Evolutionary conservation across 2,797 vertebrate genomes (phyloP), one percentile per base, ranked within the genome.

Genomic region (Chiloscyllium punctatum): DNA sequence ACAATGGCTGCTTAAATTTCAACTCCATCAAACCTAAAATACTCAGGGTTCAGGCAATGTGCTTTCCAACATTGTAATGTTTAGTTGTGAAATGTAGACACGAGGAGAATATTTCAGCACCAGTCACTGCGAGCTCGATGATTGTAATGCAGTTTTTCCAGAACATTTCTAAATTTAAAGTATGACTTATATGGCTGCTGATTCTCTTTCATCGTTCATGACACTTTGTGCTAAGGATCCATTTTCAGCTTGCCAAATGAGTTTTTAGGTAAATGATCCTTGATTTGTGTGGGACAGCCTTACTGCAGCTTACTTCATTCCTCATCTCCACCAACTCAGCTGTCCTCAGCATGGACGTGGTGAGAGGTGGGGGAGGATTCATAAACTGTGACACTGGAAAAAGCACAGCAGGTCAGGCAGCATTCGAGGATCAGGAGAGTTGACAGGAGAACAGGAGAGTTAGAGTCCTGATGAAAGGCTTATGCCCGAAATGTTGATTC

Each of bases 101-200:
- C n/a, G 62, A 66, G 66, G 30, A 66, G 51, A 91, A 91, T 91
- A 33, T 91, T 66, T 91, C 33, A 91, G 88, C 57, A 66, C 33
- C 77, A 62, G 53, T 66, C 8, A 33, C 15, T 9, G 25, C 33
- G 62, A 91, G 57, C 90, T 62, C n/a, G 57, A 68, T 91, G 62
- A 68, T 68, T 68, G 66, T 92, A 37, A 92, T 92, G 57, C 90
- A 68, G 62, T 68, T 90, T 68, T 90, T 37, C 62, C n/a, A 69
- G 57, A 92, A 92, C 4, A 37, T 23, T 68, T 68, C 62, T 69
- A 92, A 92, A 69, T 92, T 92, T 92, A 92, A 69, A 92, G 62
- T 92, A n/a, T n/a, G 37, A 92, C 15, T 92, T 92, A 18, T 18
- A 69, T 92, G n/a, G 62, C 62, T 92, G 90, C 90, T 69, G 82